phyloP scores from a whole-genome alignment of 2,113 vertebrate species.

The Sciurus niger region DNA sequence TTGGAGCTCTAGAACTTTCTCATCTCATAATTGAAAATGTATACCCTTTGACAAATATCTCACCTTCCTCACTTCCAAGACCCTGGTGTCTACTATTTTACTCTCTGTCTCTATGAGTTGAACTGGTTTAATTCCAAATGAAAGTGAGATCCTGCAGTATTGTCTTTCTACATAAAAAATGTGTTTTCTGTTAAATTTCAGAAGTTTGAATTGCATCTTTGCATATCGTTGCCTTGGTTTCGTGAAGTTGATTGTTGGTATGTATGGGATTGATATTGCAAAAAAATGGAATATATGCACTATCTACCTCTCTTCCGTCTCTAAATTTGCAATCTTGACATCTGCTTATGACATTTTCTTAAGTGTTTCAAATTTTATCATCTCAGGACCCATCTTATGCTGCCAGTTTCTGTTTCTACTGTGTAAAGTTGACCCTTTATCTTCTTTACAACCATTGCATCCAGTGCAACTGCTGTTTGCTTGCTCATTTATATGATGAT shows the following conservation, averaged over 20 bases:
- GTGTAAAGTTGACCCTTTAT: neutral
- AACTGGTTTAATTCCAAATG: neutral
- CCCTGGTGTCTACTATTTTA: neutral
- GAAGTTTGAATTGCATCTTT: neutral
- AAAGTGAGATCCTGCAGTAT: neutral
- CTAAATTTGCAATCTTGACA: neutral
- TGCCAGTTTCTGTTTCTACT: neutral
- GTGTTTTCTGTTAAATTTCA: neutral
- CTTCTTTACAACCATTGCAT: neutral
- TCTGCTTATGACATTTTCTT: neutral
- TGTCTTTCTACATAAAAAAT: neutral
- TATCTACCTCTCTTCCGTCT: neutral
- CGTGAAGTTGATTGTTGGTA: neutral
- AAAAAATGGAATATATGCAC: neutral
- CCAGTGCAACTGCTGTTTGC: neutral
- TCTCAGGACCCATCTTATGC: neutral
- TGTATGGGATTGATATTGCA: neutral
- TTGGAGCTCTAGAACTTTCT: neutral
- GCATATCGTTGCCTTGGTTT: neutral
- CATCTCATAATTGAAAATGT: neutral
- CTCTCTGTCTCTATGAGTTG: neutral
- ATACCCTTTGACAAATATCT: neutral
- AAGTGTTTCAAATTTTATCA: conserved; percentile 30
- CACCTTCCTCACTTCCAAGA: fast-evolving
- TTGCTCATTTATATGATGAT: neutral